Percentiles rank a stretch among this genome's conserved stretches.
Conservation (phyloP, 2,888 invertebrate species). For the Malthinus flaveolus region DNA sequence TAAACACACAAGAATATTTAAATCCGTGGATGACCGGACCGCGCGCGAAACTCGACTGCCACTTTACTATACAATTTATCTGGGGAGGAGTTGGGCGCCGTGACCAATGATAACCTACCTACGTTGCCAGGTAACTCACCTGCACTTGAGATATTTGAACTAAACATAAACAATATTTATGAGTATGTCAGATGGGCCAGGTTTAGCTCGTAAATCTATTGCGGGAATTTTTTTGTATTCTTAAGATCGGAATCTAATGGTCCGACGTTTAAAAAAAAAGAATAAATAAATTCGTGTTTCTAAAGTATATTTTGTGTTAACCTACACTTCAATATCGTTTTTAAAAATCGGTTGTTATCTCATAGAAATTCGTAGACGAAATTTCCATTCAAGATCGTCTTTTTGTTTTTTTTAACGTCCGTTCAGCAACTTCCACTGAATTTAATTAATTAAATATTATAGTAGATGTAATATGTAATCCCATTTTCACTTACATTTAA, state of each 20-base stretch:
- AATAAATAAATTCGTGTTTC: conserved; percentile 29
- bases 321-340: conserved; percentile 25
- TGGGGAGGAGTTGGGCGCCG: conserved; percentile 49
- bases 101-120: conserved; percentile 49
- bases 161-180: conserved; percentile 57
- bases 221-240: conserved; percentile 44
- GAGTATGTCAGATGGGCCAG: conserved; percentile 55
- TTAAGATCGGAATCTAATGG: conserved; percentile 46
- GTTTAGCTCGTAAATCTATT: conserved; percentile 55
- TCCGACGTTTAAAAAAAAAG: conserved; percentile 16
- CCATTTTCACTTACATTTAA: too few relatives aligned
- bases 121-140: conserved; percentile 50
- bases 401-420: too few relatives aligned
- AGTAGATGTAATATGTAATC: too few relatives aligned
- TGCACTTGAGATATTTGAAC: conserved; percentile 45
- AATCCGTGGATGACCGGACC: conserved; percentile 29
- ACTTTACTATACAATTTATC: conserved; percentile 38
- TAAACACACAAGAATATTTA: conserved; percentile 23
- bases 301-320: conserved; percentile 20
- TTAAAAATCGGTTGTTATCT: conserved; percentile 9
- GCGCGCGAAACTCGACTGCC: conserved; percentile 51
- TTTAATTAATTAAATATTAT: too few relatives aligned
- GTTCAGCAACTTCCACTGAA: too few relatives aligned
- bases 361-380: too few relatives aligned
- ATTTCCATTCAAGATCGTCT: too few relatives aligned